A percentile compares a stretch with the other conserved stretches of the same genome.
phyloP scores from a whole-genome alignment of 2,888 invertebrate genomes.

The Ophion slaviceki region DNA sequence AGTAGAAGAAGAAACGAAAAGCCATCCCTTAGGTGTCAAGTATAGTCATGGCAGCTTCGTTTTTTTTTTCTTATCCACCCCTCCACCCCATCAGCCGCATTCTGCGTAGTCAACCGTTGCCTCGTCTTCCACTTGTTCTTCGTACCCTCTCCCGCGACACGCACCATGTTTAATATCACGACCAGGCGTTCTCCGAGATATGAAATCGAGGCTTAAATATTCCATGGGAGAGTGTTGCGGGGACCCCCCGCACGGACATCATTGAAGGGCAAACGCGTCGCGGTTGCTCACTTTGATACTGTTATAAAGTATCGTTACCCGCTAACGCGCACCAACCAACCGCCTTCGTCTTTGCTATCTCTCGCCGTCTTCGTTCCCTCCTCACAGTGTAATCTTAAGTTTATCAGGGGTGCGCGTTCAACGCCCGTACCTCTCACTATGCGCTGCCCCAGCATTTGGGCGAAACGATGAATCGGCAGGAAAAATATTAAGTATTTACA shows the following conservation, averaged over 20 bases:
- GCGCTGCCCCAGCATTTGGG: conserved; percentile 18
- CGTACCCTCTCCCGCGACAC: conserved; percentile 47
- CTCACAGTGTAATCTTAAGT: conserved; percentile 79
- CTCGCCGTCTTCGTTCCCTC: conserved; percentile 75
- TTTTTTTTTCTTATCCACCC: conserved; percentile 72
- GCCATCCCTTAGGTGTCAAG: conserved; percentile 74
- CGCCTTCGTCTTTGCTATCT: conserved; percentile 79
- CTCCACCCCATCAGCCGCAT: conserved; percentile 20
- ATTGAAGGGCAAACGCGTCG: conserved; percentile 66
- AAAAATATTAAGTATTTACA: conserved; percentile 55
- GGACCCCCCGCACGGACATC: conserved; percentile 58
- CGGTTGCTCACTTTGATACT: conserved; percentile 76
- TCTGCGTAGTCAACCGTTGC: neutral
- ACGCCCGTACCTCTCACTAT: conserved; percentile 10
- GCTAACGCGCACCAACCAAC: conserved; percentile 66
- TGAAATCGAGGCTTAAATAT: conserved; percentile 83
- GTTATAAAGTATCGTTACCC: conserved; percentile 82
- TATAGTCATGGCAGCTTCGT: conserved; percentile 75
- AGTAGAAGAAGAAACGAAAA: neutral
- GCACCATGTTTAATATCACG: conserved; percentile 78
- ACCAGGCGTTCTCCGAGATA: conserved; percentile 75
- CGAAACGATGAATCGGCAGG: conserved; percentile 40
- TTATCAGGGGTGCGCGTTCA: conserved; percentile 76
- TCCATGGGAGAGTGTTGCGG: conserved; percentile 79
- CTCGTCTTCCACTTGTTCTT: conserved; percentile 58